Evolutionary conservation across 2,888 invertebrate genomes (phyloP), one percentile per base, ranked within the genome.

Genomic region (Zhuqinia jingwanae): DNA sequence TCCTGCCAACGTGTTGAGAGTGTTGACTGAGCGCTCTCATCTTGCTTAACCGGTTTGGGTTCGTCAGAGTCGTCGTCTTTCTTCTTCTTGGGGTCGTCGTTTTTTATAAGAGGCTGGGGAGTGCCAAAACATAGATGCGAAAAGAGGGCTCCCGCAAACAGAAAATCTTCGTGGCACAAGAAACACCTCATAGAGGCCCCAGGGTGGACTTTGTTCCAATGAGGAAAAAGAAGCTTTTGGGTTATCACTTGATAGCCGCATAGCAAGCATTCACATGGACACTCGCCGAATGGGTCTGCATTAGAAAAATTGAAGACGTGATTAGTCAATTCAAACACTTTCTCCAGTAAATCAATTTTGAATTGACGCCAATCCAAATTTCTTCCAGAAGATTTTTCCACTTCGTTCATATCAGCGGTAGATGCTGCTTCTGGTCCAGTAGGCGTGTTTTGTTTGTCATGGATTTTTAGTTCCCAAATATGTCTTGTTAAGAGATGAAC

Each of bases 401-500:
- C 8, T 36, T 6, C 36, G 36, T 36, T 36, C n/a, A n/a, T n/a
- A 36, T 73, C 47, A 11, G 17, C 30, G 30, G n/a, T 13, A 8
- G 17, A 10, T 58, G 8, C 22, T 58, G 10, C 11, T 58, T 22
- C 8, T n/a, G 11, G 17, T 73, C 45, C 36, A 15, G 42, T 22
- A 45, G 11, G 42, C 11, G 20, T 13, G 20, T 36, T 36, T 36
- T 36, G 36, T 36, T 36, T 22, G 5, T 58, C 50, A 27, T 70
- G 53, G 30, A 88, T 58, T n/a, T 85, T 79, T 0, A 88, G 42
- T 47, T 86, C 58, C 90, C 89, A 97, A 8, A 96, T 94, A 92
- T 97, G 97, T 91, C 96, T 94, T 0, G 95, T 94, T 17, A 97
- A 95, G 92, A 97, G 94, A 92, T 97, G 97, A 56, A 96, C 92